These are phyloP conservation scores for Punctoribates punctum DNA, from an alignment of 2,888 invertebrate species.

Conservation along the genomic window DNA sequence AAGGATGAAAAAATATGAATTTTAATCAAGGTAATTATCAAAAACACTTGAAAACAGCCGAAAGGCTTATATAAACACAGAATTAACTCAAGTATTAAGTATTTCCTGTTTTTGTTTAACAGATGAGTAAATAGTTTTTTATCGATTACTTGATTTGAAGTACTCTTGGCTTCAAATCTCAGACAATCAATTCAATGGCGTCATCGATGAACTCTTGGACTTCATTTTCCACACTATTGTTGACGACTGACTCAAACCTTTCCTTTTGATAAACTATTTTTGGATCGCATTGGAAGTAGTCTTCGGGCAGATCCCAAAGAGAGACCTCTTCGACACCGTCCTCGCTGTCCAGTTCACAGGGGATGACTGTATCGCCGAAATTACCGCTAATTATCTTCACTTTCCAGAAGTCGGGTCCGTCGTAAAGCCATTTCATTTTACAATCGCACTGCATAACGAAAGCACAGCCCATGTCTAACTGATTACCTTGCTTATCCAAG, in stretches of 20 bases:
- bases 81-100: too few species aligned
- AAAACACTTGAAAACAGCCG: too few species aligned
- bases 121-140: too few species aligned
- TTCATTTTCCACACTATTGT: neutral
- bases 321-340: conserved; percentile 2
- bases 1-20: too few species aligned
- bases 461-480: conserved; percentile 3
- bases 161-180: neutral
- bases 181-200: neutral
- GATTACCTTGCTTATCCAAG: neutral
- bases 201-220: neutral
- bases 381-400: neutral
- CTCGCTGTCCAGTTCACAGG: conserved; percentile 2
- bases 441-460: conserved; percentile 21
- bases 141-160: too few species aligned
- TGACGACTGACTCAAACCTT: neutral
- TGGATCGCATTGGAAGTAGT: neutral
- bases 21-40: too few species aligned
- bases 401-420: neutral
- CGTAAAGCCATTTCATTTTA: conserved; percentile 7
- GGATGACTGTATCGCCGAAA: neutral
- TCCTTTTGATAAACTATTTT: neutral
- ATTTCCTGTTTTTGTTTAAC: too few species aligned
- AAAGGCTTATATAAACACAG: too few species aligned
- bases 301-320: conserved; percentile 1